phyloP scores from a whole-genome alignment of 2,888 invertebrate genomes.

The Apoda limacodes region DNA sequence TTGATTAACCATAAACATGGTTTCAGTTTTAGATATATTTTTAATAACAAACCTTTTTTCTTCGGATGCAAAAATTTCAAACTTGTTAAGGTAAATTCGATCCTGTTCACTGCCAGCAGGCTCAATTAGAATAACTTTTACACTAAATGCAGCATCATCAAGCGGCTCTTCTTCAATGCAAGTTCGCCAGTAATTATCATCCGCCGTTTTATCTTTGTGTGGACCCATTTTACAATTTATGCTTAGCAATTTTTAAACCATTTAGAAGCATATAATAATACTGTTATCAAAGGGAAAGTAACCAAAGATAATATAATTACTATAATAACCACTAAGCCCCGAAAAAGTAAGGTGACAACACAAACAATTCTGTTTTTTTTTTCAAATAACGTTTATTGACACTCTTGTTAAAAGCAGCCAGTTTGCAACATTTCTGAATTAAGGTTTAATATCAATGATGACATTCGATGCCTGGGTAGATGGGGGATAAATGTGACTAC shows the following conservation, averaged over 20 bases:
- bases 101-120: slow-evolving; percentile 55
- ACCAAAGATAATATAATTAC: too few relatives aligned
- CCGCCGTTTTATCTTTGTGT: slow-evolving; percentile 33
- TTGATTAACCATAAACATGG: slow-evolving; percentile 60
- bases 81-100: slow-evolving; percentile 47
- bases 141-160: slow-evolving; percentile 42
- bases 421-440: too few relatives aligned
- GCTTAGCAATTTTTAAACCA: neutral
- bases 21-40: slow-evolving; percentile 58
- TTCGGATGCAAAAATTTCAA: slow-evolving; percentile 45
- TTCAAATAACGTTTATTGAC: too few relatives aligned
- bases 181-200: slow-evolving; percentile 37
- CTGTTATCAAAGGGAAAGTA: too few relatives aligned
- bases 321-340: too few relatives aligned
- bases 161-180: slow-evolving; percentile 37
- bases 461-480: too few relatives aligned
- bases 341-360: too few relatives aligned
- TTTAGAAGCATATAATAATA: too few relatives aligned
- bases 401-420: too few relatives aligned
- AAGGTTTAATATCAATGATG: too few relatives aligned
- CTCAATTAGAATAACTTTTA: slow-evolving; percentile 49
- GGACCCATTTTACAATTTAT: slow-evolving; percentile 40
- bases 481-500: too few relatives aligned
- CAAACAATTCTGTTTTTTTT: too few relatives aligned
- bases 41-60: slow-evolving; percentile 57